Percentiles rank a stretch among this genome's conserved stretches.
Conservation (phyloP, 1,140 invertebrate genomes). For the Bombus ignitus region DNA sequence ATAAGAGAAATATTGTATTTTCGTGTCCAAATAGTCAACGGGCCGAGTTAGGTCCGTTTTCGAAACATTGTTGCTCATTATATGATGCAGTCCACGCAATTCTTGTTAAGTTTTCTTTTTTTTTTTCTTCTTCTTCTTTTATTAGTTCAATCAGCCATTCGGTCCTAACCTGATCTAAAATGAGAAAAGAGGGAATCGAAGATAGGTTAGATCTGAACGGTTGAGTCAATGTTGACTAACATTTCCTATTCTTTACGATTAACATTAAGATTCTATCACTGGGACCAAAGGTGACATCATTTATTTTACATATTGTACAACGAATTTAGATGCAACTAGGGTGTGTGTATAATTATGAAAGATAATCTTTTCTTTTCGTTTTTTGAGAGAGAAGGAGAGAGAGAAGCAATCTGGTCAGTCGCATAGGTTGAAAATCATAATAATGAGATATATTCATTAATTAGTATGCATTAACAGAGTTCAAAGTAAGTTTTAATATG, state of each 20-base stretch:
- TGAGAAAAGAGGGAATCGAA: neutral
- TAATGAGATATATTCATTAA: neutral
- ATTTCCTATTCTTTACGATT: slow-evolving; percentile 70
- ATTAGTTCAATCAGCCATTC: slow-evolving; percentile 48
- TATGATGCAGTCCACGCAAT: slow-evolving; percentile 29
- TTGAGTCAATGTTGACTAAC: slow-evolving; percentile 64
- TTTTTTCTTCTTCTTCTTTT: slow-evolving; percentile 13
- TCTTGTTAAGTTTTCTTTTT: slow-evolving; percentile 60
- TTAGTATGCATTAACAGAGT: neutral
- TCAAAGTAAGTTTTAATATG: neutral
- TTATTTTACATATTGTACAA: slow-evolving; percentile 74
- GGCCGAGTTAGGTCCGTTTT: neutral
- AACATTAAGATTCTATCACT: slow-evolving; percentile 78
- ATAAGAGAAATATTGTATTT: slow-evolving; percentile 18
- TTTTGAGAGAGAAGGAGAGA: neutral
- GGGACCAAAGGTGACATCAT: slow-evolving; percentile 80
- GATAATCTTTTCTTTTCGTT: slow-evolving; percentile 31
- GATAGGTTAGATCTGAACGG: slow-evolving; percentile 60
- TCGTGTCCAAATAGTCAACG: slow-evolving; percentile 62
- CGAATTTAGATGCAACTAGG: slow-evolving; percentile 64
- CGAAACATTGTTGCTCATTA: slow-evolving; percentile 71
- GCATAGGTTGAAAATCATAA: slow-evolving; percentile 22
- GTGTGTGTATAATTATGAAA: slow-evolving; percentile 43
- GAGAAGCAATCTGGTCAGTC: slow-evolving; percentile 68
- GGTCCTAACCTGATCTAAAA: slow-evolving; percentile 43